A percentile compares a stretch with the other conserved stretches of the same genome.
These are phyloP conservation scores for Augochlora pura DNA, from an alignment of 1,140 invertebrate genomes.

Conservation along the genomic window DNA sequence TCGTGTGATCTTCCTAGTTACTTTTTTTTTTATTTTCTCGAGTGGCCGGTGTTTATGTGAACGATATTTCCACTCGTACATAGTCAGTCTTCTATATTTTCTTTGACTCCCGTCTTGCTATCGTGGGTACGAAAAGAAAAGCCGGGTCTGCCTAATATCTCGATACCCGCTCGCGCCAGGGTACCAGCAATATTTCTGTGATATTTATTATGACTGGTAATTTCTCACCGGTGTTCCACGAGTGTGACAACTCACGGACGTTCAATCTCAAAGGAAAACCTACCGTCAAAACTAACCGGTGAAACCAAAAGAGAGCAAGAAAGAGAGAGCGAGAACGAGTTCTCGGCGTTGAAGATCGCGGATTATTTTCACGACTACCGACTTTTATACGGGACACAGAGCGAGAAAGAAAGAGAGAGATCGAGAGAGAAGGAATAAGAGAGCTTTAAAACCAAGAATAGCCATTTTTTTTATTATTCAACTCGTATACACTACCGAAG, in stretches of 20 bases:
- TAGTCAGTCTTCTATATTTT: no score
- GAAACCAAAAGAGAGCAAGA: constrained; percentile 25
- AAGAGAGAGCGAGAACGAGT: no score
- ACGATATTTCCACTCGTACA: no score
- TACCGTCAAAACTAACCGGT: constrained; percentile 40
- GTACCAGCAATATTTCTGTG: constrained; percentile 44
- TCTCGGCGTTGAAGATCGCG: background rate
- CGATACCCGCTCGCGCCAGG: background rate
- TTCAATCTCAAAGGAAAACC: constrained; percentile 47
- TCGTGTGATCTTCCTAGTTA: constrained; percentile 9
- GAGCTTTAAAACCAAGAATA: background rate
- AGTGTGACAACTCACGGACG: constrained; percentile 74
- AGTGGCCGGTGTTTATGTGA: no score
- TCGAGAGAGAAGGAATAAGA: background rate
- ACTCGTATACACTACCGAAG: constrained; percentile 15
- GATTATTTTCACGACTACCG: no score
- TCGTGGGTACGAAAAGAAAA: background rate
- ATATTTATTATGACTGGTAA: constrained; percentile 66
- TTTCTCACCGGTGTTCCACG: constrained; percentile 50
- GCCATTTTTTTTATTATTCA: background rate
- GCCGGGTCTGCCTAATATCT: background rate
- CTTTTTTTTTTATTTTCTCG: background rate
- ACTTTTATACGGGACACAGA: background rate
- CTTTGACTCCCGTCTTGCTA: no score
- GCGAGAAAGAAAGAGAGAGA: no score